phyloP scores from a whole-genome alignment of 2,888 invertebrate species.

The Alsophila aescularia region DNA sequence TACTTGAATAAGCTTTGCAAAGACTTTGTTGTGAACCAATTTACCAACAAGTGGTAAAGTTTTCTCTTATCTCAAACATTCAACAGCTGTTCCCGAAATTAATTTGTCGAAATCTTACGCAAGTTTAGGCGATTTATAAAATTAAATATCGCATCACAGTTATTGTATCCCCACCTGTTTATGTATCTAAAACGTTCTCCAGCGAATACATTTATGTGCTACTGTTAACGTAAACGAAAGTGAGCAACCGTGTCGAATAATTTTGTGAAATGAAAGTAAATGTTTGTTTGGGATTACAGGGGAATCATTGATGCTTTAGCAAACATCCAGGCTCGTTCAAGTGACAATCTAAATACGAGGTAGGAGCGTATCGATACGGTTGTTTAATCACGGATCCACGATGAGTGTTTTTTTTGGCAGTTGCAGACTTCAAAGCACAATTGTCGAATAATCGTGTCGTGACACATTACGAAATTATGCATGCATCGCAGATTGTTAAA shows the following conservation, averaged over 20 bases:
- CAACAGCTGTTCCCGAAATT: not conserved
- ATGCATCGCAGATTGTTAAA: conserved; percentile 9
- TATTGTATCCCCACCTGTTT: conserved; percentile 8
- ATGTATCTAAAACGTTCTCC: conserved; percentile 20
- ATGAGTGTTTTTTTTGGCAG: conserved; percentile 3
- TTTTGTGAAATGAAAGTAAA: conserved; percentile 53
- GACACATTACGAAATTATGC: conserved; percentile 4
- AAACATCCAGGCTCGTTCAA: conserved; percentile 42
- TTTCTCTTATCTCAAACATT: not conserved
- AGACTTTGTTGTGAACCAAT: not conserved
- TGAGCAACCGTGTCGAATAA: conserved; percentile 41
- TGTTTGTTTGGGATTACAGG: conserved; percentile 60
- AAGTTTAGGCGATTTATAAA: conserved; percentile 6
- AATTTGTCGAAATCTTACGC: not conserved
- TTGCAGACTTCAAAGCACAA: conserved; percentile 7
- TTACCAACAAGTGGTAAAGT: not conserved
- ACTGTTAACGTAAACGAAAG: conserved; percentile 25
- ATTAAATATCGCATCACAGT: conserved; percentile 1
- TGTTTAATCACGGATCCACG: conserved; percentile 4
- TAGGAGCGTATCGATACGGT: conserved; percentile 9
- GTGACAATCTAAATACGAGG: conserved; percentile 32
- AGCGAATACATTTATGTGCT: conserved; percentile 7
- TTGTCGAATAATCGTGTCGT: conserved; percentile 1
- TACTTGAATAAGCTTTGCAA: too few species aligned
- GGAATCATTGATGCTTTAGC: conserved; percentile 48